Evolutionary conservation across 2,888 invertebrate species (phyloP), one percentile per base, ranked within the genome.

Genomic region (Bombylius discolor): DNA sequence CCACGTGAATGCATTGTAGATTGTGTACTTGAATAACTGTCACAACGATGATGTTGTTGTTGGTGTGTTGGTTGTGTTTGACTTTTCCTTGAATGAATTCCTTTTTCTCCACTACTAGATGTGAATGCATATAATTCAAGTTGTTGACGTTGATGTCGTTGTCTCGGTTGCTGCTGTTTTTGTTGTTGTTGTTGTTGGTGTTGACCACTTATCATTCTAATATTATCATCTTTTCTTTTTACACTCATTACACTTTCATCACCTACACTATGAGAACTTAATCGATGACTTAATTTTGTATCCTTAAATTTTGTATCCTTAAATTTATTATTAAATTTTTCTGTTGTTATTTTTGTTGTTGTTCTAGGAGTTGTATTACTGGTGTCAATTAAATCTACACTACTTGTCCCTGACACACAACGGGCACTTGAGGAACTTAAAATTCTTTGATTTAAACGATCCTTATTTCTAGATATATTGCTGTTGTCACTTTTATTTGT

Each of bases 1-100:
- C 39, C n/a, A 31, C 49, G 52, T 32, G 63, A 62, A 51, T 61
- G 63, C 61, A 60, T 63, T 54, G 63, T 62, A 46, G 62, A 62
- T 53, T 63, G 61, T 59, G 62, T 63, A 54, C 63, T 62, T 46
- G 62, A 62, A 55, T 59, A 61, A 53, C 60, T 62, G 31, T 63
- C 63, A 59, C 58, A 56, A 13, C 42, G 55, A 54, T 55, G 49
- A 11, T 52, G 51, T 5, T 49, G 31, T 31, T 49, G 14, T 34
- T 47, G 49, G 36, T 45, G 49, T 42, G 34, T 42, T 8, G 42
- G 47, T 31, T 58, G 52, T 6, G 5, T 44, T 8, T 46, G 53
- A 12, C 39, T 34, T 14, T 45, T 5, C n/a, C 34, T 11, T 1
- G 39, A 11, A 11, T 11, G 8, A 11, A 5, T 42, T 42, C 11